Conservation (phyloP, 2,113 vertebrate species). For the Rattus norvegicus region GRCr8 NC_086033.1:69152501-69153000, state of each 20-base stretch:
- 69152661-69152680: background rate
- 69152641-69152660: too few species aligned
- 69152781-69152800: background rate
- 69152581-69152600: too few species aligned
- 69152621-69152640: too few species aligned
- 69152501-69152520: too few species aligned
- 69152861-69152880: too few species aligned
- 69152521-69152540: too few species aligned
- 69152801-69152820: background rate
- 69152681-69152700: background rate
- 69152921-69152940: background rate
- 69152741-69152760: background rate
- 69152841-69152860: background rate
- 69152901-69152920: background rate
- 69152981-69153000: background rate
- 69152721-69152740: background rate
- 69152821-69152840: background rate
- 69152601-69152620: too few species aligned
- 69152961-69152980: background rate
- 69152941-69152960: background rate
- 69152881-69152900: too few species aligned
- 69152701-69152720: background rate
- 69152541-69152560: too few species aligned
- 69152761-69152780: too few species aligned
- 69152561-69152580: too few species aligned